Evolutionary conservation across 2,797 vertebrate species (phyloP).

Genomic region (Enteromius paludinosus): DNA sequence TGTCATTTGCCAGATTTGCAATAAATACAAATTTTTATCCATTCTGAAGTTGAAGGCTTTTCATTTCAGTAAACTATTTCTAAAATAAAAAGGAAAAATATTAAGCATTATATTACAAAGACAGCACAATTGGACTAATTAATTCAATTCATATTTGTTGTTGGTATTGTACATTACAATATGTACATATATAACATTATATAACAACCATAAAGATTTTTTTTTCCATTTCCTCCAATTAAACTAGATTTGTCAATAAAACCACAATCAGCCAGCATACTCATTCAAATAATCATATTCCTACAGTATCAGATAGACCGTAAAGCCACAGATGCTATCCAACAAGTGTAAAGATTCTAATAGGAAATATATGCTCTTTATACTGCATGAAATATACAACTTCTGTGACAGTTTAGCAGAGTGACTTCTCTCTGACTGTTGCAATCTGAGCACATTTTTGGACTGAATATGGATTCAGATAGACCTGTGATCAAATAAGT

Average conservation of each 20-base stretch:
- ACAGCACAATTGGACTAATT: background rate
- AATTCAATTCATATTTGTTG: background rate
- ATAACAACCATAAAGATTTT: background rate
- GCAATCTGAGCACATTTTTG: background rate
- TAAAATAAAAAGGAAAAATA: background rate
- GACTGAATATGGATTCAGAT: conserved; percentile 11
- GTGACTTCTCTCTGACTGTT: background rate
- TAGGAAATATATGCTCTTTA: background rate
- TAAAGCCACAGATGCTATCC: conserved; percentile 62
- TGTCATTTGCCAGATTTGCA: background rate
- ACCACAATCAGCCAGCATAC: no score
- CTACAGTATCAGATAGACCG: conserved; percentile 56
- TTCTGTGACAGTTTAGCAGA: background rate
- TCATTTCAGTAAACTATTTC: background rate
- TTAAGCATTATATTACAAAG: background rate
- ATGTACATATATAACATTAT: no score
- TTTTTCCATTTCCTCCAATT: background rate
- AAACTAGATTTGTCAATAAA: background rate
- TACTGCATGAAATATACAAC: background rate
- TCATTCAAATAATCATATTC: background rate
- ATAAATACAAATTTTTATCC: background rate
- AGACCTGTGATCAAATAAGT: background rate
- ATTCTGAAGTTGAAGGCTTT: background rate
- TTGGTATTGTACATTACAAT: background rate
- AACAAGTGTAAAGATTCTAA: conserved; percentile 51